Base-by-base conservation (phyloP, 2,888 invertebrate genomes). In the Craniophora ligustri region DNA sequence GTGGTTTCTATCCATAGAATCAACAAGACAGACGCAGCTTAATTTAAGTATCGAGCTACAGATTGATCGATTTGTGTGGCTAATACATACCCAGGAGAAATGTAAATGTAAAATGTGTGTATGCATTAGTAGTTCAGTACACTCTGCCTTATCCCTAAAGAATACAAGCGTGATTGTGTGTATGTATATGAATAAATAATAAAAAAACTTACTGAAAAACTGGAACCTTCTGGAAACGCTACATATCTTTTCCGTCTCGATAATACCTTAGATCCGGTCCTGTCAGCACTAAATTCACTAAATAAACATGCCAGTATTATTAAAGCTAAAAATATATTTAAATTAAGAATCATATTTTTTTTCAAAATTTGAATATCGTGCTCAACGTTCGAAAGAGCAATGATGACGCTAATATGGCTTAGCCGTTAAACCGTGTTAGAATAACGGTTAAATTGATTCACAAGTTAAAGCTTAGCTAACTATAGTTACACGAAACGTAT, bases 221-320 rank as follows among this genome's bases (percentile, higher is more conserved):
- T 95, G 8, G 95, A 95, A n/a, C 96, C 96, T 78, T 96, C 96
- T 5, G 96, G 96, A 84, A 96, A 96, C 3, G 95, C 95, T 3
- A 96, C 94, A 77, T 95, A 96, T 70, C 96, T 92, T 74, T 94
- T 95, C 59, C 88, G 90, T 46, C 96, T 90, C 0, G 95, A 94
- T 69, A 95, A 85, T 53, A 91, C 8, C 11, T 49, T 75, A 0
- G 63, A 41, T 45, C 30, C 30, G 32, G 42, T 32, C 8, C 35
- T 55, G 0, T 28, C 39, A 2, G 36, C 39, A 19, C 40, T 32
- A 1, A 59, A 39, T 38, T 60, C 65, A 41, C 46, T 3, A 59
- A 23, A 60, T 7, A 41, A 21, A 23, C 14, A 56, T 6, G 44
- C 30, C 8, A 75, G 10, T 15, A 65, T 10, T 3, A 72, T 49